Conservation (phyloP, 1,140 invertebrate genomes). For the Drosophila prosaltans region DNA sequence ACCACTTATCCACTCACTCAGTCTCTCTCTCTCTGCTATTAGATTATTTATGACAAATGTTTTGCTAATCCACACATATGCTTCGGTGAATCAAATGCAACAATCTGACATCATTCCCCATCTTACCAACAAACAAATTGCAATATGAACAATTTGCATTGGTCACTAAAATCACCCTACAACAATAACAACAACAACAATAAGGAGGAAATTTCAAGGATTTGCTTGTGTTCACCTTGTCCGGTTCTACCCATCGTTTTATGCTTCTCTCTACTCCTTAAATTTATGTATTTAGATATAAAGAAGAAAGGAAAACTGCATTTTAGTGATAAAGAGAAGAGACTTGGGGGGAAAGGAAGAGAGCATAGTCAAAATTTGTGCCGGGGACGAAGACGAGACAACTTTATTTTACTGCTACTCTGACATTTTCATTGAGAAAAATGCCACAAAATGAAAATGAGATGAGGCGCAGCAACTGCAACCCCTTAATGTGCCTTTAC, state of each 20-base stretch:
- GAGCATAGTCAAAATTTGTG: background rate
- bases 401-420: constrained; percentile 15
- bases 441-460: constrained; percentile 59
- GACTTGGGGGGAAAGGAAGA: background rate
- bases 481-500: constrained; percentile 27
- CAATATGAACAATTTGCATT: constrained; percentile 48
- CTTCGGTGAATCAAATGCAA: constrained; percentile 37
- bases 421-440: constrained; percentile 76
- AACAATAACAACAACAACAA: constrained; percentile 28
- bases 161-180: constrained; percentile 29
- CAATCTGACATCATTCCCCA: constrained; percentile 24
- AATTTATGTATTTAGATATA: constrained; percentile 71
- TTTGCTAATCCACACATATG: constrained; percentile 36
- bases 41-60: constrained; percentile 28
- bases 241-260: background rate
- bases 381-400: constrained; percentile 5
- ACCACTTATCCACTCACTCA: background rate
- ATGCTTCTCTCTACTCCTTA: constrained; percentile 2
- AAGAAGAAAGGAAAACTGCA: constrained; percentile 38
- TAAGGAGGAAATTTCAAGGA: constrained; percentile 56
- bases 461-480: constrained; percentile 25
- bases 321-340: background rate
- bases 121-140: constrained; percentile 40
- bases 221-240: constrained; percentile 37
- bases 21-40: background rate